Conservation (phyloP, 1,140 invertebrate genomes). For the Orchesella cincta region DNA sequence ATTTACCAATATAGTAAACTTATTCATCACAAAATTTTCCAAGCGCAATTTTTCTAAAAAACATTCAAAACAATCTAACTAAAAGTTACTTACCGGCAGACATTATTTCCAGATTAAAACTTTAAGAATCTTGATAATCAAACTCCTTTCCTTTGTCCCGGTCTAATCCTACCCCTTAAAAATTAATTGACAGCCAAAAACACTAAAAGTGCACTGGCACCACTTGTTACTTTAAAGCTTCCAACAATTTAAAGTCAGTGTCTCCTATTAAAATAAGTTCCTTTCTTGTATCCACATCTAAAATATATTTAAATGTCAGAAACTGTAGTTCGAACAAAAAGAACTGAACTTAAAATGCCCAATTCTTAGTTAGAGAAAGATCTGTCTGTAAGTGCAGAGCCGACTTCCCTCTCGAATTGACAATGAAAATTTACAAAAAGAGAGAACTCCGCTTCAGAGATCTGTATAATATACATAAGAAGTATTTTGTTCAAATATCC, state of each 20-base stretch:
- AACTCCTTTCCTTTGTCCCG: too few species aligned
- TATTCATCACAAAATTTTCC: background rate
- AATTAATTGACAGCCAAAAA: background rate
- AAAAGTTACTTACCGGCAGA: conserved; percentile 3
- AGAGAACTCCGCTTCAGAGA: conserved; percentile 4
- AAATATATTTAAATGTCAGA: background rate
- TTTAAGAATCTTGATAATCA: background rate
- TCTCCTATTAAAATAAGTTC: background rate
- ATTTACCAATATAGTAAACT: background rate
- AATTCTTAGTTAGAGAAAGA: background rate
- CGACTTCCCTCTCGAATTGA: conserved; percentile 28
- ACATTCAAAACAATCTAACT: background rate
- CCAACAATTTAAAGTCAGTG: background rate
- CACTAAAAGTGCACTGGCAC: background rate
- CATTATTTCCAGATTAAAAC: background rate
- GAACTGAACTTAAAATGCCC: too few species aligned
- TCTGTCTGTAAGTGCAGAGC: background rate
- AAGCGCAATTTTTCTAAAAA: background rate
- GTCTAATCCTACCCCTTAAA: background rate
- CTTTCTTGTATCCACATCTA: background rate
- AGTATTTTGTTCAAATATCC: background rate
- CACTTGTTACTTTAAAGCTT: background rate
- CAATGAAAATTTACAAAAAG: background rate
- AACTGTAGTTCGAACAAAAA: too few species aligned
- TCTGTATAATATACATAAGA: background rate